These are phyloP conservation scores for Amblyraja radiata DNA, from an alignment of 2,797 vertebrate genomes.

Conservation along the genomic window DNA sequence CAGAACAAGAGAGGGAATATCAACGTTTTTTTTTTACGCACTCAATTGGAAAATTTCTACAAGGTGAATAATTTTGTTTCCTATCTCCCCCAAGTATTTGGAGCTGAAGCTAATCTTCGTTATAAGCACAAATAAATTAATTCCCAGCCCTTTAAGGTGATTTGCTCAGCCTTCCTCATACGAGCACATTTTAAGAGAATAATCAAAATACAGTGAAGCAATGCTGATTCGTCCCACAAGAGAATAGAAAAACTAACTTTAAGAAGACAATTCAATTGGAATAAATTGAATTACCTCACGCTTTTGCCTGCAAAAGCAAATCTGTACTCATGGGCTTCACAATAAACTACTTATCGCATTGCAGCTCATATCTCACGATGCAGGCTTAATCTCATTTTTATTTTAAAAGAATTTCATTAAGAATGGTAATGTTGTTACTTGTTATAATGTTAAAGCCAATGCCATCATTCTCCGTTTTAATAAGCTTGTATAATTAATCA, in stretches of 20 bases:
- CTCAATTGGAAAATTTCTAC: not conserved
- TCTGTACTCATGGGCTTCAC: constrained; percentile 57
- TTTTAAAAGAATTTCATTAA: constrained; percentile 63
- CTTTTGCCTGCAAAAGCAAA: constrained; percentile 59
- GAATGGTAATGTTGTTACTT: constrained; percentile 67
- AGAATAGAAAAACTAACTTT: constrained; percentile 40
- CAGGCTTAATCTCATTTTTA: constrained; percentile 54
- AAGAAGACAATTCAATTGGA: constrained; percentile 66
- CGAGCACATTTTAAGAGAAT: not conserved
- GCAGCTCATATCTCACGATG: constrained; percentile 49
- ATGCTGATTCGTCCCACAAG: constrained; percentile 27
- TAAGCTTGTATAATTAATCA: constrained; percentile 72
- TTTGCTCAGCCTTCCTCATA: not conserved
- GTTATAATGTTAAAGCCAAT: constrained; percentile 65
- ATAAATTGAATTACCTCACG: constrained; percentile 63
- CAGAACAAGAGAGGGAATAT: not conserved
- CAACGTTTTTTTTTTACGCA: not conserved
- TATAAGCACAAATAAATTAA: not conserved
- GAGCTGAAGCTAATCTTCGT: not conserved
- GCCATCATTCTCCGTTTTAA: constrained; percentile 71
- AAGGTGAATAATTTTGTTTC: not conserved
- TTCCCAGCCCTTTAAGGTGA: not conserved
- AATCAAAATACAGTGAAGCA: not conserved
- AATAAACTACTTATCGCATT: constrained; percentile 56
- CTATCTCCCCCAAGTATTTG: not conserved